These are phyloP conservation scores for Galeruca laticollis DNA, from an alignment of 2,888 invertebrate species.

Conservation along the genomic window DNA sequence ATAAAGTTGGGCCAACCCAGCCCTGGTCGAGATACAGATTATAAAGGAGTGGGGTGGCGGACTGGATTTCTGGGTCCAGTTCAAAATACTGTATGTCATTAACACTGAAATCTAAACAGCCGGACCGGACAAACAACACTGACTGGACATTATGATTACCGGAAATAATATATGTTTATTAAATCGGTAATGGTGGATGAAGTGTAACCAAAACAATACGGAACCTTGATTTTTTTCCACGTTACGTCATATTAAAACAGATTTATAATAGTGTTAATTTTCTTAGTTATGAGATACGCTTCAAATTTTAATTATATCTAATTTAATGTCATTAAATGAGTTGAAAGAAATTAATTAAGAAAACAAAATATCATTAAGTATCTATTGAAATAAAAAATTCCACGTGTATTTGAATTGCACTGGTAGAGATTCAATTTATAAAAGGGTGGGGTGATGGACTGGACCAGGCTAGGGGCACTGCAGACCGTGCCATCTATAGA, in stretches of 20 bases:
- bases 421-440: no score
- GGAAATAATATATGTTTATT: slow-evolving; percentile 25
- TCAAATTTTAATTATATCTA: no score
- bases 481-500: no score
- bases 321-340: no score
- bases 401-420: no score
- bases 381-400: no score
- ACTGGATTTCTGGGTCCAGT: slow-evolving; percentile 36
- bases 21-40: not conserved
- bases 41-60: not conserved
- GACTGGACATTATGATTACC: slow-evolving; percentile 11
- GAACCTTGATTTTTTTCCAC: slow-evolving; percentile 20
- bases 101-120: slow-evolving; percentile 38
- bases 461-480: no score
- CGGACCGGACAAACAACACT: slow-evolving; percentile 20
- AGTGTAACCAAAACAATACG: slow-evolving; percentile 18
- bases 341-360: no score
- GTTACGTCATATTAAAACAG: slow-evolving; percentile 22
- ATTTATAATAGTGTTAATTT: not conserved
- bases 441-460: no score
- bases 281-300: not conserved
- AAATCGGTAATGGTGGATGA: slow-evolving; percentile 23
- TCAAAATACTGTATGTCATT: slow-evolving; percentile 48
- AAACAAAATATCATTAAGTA: no score
- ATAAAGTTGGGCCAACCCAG: not conserved